A percentile compares a stretch with the other conserved stretches of the same genome.
phyloP scores from a whole-genome alignment of 1,140 invertebrate genomes.

The Rhopalosiphum padi region DNA sequence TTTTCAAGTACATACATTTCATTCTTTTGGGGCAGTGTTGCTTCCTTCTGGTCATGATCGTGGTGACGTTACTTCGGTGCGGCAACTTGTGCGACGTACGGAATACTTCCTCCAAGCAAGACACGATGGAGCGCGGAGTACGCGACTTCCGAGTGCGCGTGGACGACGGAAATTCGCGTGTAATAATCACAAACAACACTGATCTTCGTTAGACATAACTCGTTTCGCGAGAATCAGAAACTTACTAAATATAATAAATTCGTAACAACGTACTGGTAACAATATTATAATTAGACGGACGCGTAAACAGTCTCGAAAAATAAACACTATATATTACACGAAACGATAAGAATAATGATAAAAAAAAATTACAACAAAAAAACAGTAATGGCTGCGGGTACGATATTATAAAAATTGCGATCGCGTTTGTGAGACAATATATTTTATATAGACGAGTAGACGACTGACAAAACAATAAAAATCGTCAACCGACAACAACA shows the following conservation, averaged over 20 bases:
- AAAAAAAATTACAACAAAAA: not conserved
- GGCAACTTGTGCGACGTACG: not conserved
- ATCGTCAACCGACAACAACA: not conserved
- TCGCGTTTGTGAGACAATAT: not conserved
- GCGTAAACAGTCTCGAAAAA: constrained; percentile 6
- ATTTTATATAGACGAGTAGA: not conserved
- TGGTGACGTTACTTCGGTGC: not conserved
- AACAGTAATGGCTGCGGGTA: not conserved
- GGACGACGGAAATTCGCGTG: not conserved
- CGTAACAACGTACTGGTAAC: not conserved
- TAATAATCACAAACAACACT: not conserved
- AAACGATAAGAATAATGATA: not conserved
- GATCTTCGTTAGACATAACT: constrained; percentile 1
- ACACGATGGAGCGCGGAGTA: not conserved
- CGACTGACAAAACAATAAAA: not conserved
- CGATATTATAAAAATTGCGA: not conserved
- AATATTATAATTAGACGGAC: not conserved
- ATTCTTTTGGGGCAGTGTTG: constrained; percentile 62
- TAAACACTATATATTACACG: not conserved
- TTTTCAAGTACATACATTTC: constrained; percentile 61
- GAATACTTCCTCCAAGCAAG: not conserved
- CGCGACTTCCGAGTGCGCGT: not conserved
- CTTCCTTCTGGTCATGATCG: constrained; percentile 61
- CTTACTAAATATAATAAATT: not conserved
- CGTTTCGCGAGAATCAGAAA: not conserved